Base-by-base conservation (phyloP, 2,113 vertebrate species). In the Dicrurus megarhynchus region DNA sequence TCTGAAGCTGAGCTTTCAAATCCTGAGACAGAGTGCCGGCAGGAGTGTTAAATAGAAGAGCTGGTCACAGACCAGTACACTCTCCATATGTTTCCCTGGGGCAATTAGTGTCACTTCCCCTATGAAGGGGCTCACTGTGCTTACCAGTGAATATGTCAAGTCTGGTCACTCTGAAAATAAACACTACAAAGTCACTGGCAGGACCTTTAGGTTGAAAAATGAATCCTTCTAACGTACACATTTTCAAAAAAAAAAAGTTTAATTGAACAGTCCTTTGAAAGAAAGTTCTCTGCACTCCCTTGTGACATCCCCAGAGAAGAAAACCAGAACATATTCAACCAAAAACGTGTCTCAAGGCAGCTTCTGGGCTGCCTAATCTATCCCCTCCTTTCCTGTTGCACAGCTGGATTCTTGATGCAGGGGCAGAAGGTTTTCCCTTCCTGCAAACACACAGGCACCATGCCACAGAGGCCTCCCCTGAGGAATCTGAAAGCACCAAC, bases 131-230 rank as follows among this genome's bases (percentile, higher is more conserved):
- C 64, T 93, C 46, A 39, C 60, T 49, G 63, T 91, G 81, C 96
- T 98, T 97, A 99, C 98, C 98, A 98, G 98, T 98, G 96, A 99
- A 98, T 94, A 99, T 98, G 95, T 99, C 98, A 97, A 98, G 98
- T 94, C 98, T 97, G 67, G 98, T 98, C 90, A 98, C 98, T 97
- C 98, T 99, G 97, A 93, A 97, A 98, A 97, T 42, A 96, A 97
- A 79, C 84, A 94, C 56, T 89, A 70, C 47, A 88, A 64, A 90
- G 69, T 56, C 56, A 85, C 49, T 75, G 86, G 92, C 76, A 94
- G 73, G 46, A 65, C 65, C 75, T 95, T 93, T 63, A 91, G 28
- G 27, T 73, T 87, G 87, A 93, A 84, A 94, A 96, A 89, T 80
- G 64, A 75, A 68, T 75, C 46, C 14, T 84, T 63, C 42, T 74